Base-by-base conservation (phyloP, 1,140 invertebrate genomes). In the Dreissena polymorpha region DNA sequence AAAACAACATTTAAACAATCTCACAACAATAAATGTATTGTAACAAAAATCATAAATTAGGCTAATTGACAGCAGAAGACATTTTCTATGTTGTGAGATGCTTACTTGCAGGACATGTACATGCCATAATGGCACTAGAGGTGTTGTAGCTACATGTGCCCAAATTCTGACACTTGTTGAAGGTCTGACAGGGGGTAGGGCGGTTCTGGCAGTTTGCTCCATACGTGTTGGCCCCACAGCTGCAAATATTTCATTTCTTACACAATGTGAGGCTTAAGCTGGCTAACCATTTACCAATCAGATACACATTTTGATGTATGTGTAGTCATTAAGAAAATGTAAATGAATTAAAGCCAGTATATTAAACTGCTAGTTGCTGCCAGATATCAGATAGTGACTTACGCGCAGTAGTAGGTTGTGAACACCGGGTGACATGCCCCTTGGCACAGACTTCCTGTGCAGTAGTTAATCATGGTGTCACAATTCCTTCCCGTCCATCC, bases 401-500 rank as follows among this genome's bases (percentile, higher is more conserved):
- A 86, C 85, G 53, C 55, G 83, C 85, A 86, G 69, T 70, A 76
- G 23, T 81, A 85, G 63, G 29, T 53, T 53, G 84, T 74, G 68
- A 86, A 86, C 8, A 85, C 68, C 90, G 98, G 96, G 71, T 99
- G 97, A 93, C 98, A 99, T 23, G 94, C 95, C 29, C 97, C 98
- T 90, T 98, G 96, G 92, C 99, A 99, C 89, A 97, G 96, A 91
- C 98, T 99, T 71, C 74, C 64, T 10, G 94, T 94, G 69, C 86
- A 87, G 13, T 53, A n/a, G 14, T 84, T 21, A 12, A 75, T 63
- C 0, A 65, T 14, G 0, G 16, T 97, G 92, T 98, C 96, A 90
- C 97, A 99, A 91, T 97, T 96, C 74, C 96, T 97, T 3, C 98
- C 97, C 5, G 96, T 97, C 92, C 98, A 99, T 0, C 98, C 98